Base-by-base conservation (phyloP, 2,888 invertebrate species). In the Metopia argyrocephala region DNA sequence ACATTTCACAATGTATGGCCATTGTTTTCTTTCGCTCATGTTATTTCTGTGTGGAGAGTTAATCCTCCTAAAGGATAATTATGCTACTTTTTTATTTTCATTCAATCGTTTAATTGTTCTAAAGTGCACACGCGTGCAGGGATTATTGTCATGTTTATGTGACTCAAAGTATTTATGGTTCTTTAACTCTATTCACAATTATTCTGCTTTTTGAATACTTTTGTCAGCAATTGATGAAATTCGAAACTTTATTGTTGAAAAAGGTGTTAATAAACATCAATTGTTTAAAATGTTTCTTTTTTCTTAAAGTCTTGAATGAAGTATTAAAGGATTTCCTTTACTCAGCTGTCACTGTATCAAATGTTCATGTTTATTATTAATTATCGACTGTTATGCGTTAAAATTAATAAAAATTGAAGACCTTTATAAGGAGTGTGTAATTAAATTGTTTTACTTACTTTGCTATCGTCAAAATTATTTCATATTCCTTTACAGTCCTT, bases 101-200 rank as follows among this genome's bases (percentile, higher is more conserved):
- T 45, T 56, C 27, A 65, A 56, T 69, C 65, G 27, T 45, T 56
- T 21, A 65, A 56, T 69, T 76, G 73, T 68, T 66, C 9, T 46
- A 83, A 57, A 70, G 73, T 64, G 54, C 62, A 83, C 85, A 85
- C 84, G 83, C 83, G 82, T 64, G 28, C 23, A 38, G n/a, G 74
- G 83, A 82, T 85, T 84, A 84, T 75, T 70, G 23, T 76, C 61
- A 54, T 80, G 66, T 78, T 81, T 78, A 52, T 57, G 52, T 81
- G 81, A 81, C 81, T 81, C 65, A 46, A 48, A 27, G 38, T 45
- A 65, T 76, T 78, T 50, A 45, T 46, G 48, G 5, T 38, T 61
- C 28, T 28, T 38, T 18, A 12, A 38, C 46, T 21, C 31, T 27
- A 31, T 61, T 50, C 25, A 18, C 31, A 7, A 31, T 9, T 31